Evolutionary conservation across 2,113 vertebrate genomes (phyloP), one percentile per base, ranked within the genome.

Genomic region (Pterocles gutturalis): DNA sequence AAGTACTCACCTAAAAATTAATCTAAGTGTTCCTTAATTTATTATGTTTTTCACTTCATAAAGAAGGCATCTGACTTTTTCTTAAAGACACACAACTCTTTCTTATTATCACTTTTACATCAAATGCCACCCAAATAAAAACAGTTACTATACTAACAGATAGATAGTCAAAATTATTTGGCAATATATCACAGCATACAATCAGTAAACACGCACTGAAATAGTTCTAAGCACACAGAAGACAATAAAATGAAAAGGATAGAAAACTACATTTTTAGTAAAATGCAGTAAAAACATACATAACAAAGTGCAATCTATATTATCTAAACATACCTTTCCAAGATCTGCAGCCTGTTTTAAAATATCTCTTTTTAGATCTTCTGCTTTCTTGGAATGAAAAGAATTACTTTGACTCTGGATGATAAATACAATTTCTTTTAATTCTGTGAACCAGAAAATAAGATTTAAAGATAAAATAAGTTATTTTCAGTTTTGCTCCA

Each of bases 341-440:
- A 99, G 97, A 66, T 90, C 70, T 71, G 90, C 95, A 49, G 99
- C 98, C 97, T 99, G 99, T 75, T 98, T 95, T 71, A 99, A 98
- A 95, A 99, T 98, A 95, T 97, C 98, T 65, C 94, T 96, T 97
- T 98, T 98, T 87, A 98, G 98, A 64, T 98, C 98, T 82, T 99
- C 98, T 19, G 99, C 99, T 98, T 97, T 99, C 92, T 97, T 98
- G 87, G 97, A 98, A 93, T 99, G 99, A 98, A 99, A 99, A 92
- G 98, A 98, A 98, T 99, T 99, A 94, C 98, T 99, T 95, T 99
- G 99, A 97, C 99, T 99, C 98, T 99, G 99, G 98, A 99, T 99
- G 97, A 99, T 94, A 98, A 99, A 99, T 60, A 99, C 98, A 93
- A 99, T 98, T 97, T 98, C 98, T 97, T 97, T 98, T 96, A 99